These are phyloP conservation scores for Sebastes goodei DNA, from an alignment of 2,797 vertebrate species.

Conservation along the genomic window DNA sequence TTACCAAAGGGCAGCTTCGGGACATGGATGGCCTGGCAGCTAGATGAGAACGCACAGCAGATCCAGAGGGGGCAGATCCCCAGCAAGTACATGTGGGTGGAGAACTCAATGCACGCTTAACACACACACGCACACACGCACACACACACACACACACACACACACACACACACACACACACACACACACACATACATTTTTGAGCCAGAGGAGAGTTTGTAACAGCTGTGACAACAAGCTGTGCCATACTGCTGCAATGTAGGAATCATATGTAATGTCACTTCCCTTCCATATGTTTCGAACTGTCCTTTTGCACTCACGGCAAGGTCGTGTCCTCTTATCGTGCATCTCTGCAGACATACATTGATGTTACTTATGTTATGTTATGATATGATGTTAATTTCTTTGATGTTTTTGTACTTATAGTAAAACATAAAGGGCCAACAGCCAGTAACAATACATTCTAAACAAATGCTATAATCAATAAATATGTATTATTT, in stretches of 20 bases:
- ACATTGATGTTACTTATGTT: background rate
- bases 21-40: conserved; percentile 98
- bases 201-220: conserved; percentile 16
- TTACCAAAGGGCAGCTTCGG: conserved; percentile 94
- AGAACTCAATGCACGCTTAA: conserved; percentile 2
- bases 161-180: too few species aligned
- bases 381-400: too few species aligned
- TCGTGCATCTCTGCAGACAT: background rate
- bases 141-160: background rate
- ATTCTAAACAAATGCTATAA: background rate
- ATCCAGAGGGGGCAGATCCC: conserved; percentile 96
- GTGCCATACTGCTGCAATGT: background rate
- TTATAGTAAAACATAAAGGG: background rate
- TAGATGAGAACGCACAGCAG: conserved; percentile 95
- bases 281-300: background rate
- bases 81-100: conserved; percentile 95
- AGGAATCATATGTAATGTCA: conserved; percentile 11
- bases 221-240: conserved; percentile 49
- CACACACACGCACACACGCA: background rate
- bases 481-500: background rate
- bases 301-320: background rate
- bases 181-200: conserved; percentile 6
- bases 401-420: background rate
- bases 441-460: background rate
- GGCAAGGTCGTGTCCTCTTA: background rate